Base-by-base conservation (phyloP, 2,888 invertebrate genomes). In the Hypercompe scribonia region DNA sequence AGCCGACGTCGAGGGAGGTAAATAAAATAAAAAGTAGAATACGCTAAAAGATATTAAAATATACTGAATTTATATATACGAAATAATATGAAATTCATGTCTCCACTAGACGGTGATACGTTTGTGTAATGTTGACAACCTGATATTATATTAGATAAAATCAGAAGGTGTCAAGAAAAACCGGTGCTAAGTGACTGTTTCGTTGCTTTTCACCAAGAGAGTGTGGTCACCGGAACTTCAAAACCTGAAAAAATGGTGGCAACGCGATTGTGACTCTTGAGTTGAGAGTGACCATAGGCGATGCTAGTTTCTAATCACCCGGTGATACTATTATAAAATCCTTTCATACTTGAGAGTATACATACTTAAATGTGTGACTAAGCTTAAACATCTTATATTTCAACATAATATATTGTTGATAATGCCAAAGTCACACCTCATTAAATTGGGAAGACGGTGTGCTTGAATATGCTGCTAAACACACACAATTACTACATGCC, bases 1-100 rank as follows among this genome's bases (percentile, higher is more conserved):
- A 93, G 92, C 88, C 84, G 76, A 74, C 83, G 81, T 82, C 74
- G 85, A 84, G 90, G 82, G 88, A 87, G 86, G 84, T 82, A 86
- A 86, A 88, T 88, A 88, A 87, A 88, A 75, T 88, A 88, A 80
- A 81, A 76, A 75, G 65, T 70, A 66, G 80, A 80, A 80, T 79
- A 81, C 73, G 69, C 68, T 76, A 75, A 63, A 74, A 78, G 66
- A 76, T 66, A 68, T 64, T 68, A 10, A 58, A 70, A 11, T 71
- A 18, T 21, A 42, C 46, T 65, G 46, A 68, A 61, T 31, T 21
- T 18, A 46, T 28, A 24, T 5, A 31, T 33, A 65, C 18, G 4
- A 58, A 13, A 21, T 3, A 28, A 28, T 58, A 28, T 28, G 0
- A 28, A 58, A 28, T 15, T 28, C 15, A 11, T 3, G 58, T 11